phyloP scores from a whole-genome alignment of 2,113 vertebrate genomes.

The Numenius arquata region DNA sequence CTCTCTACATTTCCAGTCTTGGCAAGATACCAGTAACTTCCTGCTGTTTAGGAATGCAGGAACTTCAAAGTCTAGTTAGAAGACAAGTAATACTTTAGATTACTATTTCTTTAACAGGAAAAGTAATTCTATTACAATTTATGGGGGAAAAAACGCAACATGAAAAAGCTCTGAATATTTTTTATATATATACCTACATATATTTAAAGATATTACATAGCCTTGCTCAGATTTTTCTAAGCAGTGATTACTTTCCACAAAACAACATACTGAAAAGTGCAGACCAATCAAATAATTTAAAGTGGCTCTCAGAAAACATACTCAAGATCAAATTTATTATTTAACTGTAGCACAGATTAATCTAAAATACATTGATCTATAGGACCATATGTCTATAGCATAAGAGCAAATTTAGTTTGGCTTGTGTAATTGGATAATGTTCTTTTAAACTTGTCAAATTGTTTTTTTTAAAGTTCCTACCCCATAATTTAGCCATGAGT shows the following conservation, averaged over 20 bases:
- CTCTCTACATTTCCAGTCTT: neutral
- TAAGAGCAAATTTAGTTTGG: neutral
- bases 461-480: neutral
- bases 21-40: neutral
- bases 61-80: neutral
- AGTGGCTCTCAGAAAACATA: neutral
- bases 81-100: neutral
- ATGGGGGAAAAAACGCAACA: neutral
- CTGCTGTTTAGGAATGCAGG: neutral
- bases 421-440: neutral
- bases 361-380: neutral
- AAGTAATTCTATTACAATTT: neutral
- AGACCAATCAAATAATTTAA: neutral
- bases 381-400: neutral
- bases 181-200: too few species aligned
- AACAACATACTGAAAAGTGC: neutral
- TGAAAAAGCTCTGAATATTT: neutral
- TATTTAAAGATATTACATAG: neutral
- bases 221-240: neutral
- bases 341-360: neutral
- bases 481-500: neutral
- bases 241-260: neutral
- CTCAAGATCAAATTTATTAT: neutral
- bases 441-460: neutral
- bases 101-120: neutral